Conservation (phyloP, 64 coral and sea anemone genomes). For the Hydrozoanthus tunicans region DNA sequence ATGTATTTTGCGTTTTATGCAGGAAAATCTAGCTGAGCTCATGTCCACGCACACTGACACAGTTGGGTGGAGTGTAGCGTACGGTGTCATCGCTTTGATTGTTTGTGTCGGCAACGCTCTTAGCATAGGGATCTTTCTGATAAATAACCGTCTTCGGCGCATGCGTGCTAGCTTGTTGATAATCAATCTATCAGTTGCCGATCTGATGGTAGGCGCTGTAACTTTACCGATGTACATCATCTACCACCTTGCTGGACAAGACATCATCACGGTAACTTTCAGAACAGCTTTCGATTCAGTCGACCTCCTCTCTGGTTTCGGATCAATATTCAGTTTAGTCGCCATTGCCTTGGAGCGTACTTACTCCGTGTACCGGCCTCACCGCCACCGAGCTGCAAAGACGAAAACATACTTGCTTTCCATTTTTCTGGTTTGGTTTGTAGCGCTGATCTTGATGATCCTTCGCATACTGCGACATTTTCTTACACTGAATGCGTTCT, state of each 20-base stretch:
- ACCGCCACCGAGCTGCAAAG: slow-evolving; percentile 57
- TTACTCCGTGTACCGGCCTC: slow-evolving; percentile 75
- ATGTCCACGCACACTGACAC: slow-evolving; percentile 1
- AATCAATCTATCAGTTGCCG: slow-evolving; percentile 71
- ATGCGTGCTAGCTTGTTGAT: slow-evolving; percentile 63
- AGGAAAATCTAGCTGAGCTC: no score
- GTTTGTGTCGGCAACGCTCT: slow-evolving; percentile 57
- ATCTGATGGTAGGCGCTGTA: slow-evolving; percentile 73
- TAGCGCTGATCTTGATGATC: slow-evolving; percentile 32
- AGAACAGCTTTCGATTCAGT: slow-evolving; percentile 42
- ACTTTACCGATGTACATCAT: slow-evolving; percentile 81
- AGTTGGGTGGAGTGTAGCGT: slow-evolving; percentile 52
- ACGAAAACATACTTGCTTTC: slow-evolving; percentile 44
- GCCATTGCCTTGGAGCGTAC: slow-evolving; percentile 67
- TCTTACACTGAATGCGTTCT: slow-evolving; percentile 59
- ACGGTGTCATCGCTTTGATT: slow-evolving; percentile 53
- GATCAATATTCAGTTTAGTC: slow-evolving; percentile 67
- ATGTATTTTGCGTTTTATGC: no score
- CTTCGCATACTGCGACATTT: slow-evolving; percentile 34
- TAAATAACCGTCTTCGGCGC: slow-evolving; percentile 56
- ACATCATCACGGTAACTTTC: neutral
- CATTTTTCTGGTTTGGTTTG: slow-evolving; percentile 48
- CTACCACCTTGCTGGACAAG: slow-evolving; percentile 34
- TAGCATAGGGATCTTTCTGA: slow-evolving; percentile 57
- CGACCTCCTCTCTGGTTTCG: slow-evolving; percentile 81